Conservation (phyloP, 2,797 vertebrate species). For the Lutjanus argentimaculatus region DNA sequence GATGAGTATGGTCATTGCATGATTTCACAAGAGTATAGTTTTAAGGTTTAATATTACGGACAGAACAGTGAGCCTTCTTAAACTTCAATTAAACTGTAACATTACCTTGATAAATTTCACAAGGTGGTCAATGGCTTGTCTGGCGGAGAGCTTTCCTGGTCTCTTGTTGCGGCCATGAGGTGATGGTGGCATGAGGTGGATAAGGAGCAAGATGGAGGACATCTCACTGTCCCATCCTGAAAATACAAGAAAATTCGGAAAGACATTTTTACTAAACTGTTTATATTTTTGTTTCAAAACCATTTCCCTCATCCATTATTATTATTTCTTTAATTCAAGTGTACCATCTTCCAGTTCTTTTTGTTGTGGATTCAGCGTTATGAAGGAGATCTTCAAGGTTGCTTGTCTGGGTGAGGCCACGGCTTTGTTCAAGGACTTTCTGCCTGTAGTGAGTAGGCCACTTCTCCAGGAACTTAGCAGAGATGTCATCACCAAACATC, state of each 20-base stretch:
- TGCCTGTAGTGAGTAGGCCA: conserved; percentile 32
- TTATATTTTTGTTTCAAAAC: neutral
- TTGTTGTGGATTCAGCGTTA: conserved; percentile 25
- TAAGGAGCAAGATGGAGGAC: conserved; percentile 7
- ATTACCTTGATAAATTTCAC: conserved; percentile 4
- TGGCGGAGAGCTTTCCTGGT: conserved; percentile 30
- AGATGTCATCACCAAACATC: conserved; percentile 37
- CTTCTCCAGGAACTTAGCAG: conserved; percentile 50
- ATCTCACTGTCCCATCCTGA: conserved; percentile 19
- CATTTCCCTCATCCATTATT: neutral
- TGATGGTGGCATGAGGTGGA: conserved; percentile 18
- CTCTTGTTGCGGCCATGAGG: conserved; percentile 27
- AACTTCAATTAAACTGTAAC: neutral
- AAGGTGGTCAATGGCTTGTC: conserved; percentile 17
- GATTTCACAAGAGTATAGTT: neutral
- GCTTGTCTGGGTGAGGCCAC: conserved; percentile 23
- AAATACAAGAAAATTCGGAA: conserved; percentile 1
- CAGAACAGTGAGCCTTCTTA: neutral
- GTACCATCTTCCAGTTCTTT: conserved; percentile 31
- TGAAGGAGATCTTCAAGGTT: conserved; percentile 25
- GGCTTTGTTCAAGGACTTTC: conserved; percentile 42
- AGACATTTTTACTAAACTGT: neutral
- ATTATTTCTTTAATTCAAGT: neutral
- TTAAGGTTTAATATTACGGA: neutral
- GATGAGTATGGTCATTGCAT: neutral